Conservation (phyloP, 1,140 invertebrate species). For the Drosophila eugracilis region DNA sequence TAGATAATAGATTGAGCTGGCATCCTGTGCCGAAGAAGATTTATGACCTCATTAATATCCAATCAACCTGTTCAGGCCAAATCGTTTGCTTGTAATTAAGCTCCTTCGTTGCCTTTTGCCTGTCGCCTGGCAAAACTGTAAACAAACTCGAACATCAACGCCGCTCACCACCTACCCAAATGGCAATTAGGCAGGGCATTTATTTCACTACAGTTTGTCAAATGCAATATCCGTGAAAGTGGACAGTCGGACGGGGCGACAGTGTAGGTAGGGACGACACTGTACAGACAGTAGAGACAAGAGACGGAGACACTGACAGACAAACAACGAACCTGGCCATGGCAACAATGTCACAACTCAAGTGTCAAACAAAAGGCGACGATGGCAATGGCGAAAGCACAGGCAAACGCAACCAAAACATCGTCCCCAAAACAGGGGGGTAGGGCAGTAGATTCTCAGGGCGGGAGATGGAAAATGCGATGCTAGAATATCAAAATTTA, state of each 20-base stretch:
- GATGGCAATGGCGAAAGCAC: constrained; percentile 48
- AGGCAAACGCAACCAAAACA: constrained; percentile 15
- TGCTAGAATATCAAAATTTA: constrained; percentile 14
- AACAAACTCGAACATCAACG: constrained; percentile 28
- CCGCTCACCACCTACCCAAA: constrained; percentile 14
- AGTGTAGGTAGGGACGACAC: too few relatives aligned
- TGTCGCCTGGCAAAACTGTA: constrained; percentile 12
- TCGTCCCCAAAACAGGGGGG: neutral
- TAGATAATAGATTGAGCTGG: neutral
- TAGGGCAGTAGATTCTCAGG: neutral
- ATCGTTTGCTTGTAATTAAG: constrained; percentile 10
- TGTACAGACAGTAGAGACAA: too few relatives aligned
- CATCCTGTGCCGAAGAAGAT: neutral
- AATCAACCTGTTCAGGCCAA: constrained; percentile 14
- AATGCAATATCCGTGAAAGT: constrained; percentile 61
- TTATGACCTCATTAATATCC: constrained; percentile 22
- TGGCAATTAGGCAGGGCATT: constrained; percentile 60
- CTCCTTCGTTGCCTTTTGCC: constrained; percentile 11
- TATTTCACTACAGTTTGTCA: constrained; percentile 54
- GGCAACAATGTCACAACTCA: constrained; percentile 70
- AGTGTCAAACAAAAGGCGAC: constrained; percentile 70
- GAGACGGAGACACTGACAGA: neutral
- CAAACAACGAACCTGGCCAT: constrained; percentile 49
- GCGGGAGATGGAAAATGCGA: neutral
- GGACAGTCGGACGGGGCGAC: constrained; percentile 21